phyloP scores from a whole-genome alignment of 2,113 vertebrate genomes.

The Mus pahari region DNA sequence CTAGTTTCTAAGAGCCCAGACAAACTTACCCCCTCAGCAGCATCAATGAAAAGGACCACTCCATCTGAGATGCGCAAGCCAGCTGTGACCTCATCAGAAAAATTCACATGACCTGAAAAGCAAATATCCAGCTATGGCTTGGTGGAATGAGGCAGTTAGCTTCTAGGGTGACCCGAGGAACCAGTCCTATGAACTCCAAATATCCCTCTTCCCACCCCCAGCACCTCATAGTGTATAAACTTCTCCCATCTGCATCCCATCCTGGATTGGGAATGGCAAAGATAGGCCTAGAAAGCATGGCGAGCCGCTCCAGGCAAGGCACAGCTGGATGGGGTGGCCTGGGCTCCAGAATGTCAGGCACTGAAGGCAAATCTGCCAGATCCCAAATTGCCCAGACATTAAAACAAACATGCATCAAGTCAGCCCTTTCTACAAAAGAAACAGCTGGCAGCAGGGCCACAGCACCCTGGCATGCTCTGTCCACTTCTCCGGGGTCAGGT shows the following conservation, averaged over 20 bases:
- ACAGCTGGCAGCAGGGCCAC: not conserved
- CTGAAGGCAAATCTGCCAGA: not conserved
- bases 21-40: conserved; percentile 96
- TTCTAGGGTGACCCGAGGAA: not conserved
- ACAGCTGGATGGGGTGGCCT: not conserved
- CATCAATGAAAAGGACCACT: conserved; percentile 97
- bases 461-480: not conserved
- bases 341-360: not conserved
- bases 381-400: not conserved
- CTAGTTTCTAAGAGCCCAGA: not conserved
- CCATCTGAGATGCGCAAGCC: conserved; percentile 97
- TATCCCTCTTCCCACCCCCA: not conserved
- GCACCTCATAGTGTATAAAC: not conserved
- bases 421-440: not conserved
- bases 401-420: not conserved
- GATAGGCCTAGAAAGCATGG: accelerated
- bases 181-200: not conserved
- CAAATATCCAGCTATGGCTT: not conserved
- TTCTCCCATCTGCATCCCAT: not conserved
- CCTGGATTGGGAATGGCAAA: not conserved
- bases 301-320: not conserved
- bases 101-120: conserved; percentile 95
- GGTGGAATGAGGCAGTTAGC: not conserved
- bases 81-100: conserved; percentile 97
- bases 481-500: not conserved